Base-by-base conservation (phyloP, 1,140 invertebrate genomes). In the Euglossa dilemma region DNA sequence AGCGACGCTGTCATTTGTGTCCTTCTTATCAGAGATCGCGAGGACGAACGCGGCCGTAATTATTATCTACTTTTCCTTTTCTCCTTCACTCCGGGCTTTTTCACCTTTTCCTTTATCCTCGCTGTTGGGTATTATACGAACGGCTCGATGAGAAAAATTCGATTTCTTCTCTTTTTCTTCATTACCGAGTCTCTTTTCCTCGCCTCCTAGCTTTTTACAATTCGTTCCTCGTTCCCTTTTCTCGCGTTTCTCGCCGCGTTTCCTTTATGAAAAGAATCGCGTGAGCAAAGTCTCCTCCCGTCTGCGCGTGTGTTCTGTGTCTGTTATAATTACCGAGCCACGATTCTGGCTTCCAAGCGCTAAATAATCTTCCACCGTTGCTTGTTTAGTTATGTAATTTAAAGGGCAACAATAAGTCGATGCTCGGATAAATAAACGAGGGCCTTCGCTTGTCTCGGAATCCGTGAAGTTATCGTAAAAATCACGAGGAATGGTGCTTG, bases 311-410 rank as follows among this genome's bases (percentile, higher is more conserved):
- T 67, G 25, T 45, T 9, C 20, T 52, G 43, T 45, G 45, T 56
- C 47, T 64, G 57, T 47, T 50, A 28, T 75, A 75, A 75, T 75
- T 73, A 73, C 57, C 73, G 59, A 72, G 56, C 50, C 64, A n/a
- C 20, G 25, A n/a, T 61, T 61, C 63, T 12, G n/a, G 23, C 47
- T 84, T 84, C 67, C 74, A 57, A 36, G n/a, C 0, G 50, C 18
- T 52, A 28, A 56, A 61, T 63, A 43, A 75, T 63, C 4, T 61
- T 47, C 18, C 18, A 47, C 23, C 47, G 20, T 6, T 4, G 20
- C 7, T n/a, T 56, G 20, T 72, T 43, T 9, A 8, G 20, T 23
- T 20, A 0, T 43, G 25, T 23, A n/a, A 25, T 23, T 69, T 47
- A 50, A 69, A 6, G 12, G 45, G 11, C 9, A 18, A 20, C 63